Evolutionary conservation across 1,140 invertebrate genomes (phyloP).

Genomic region (Caerostris extrusa): DNA sequence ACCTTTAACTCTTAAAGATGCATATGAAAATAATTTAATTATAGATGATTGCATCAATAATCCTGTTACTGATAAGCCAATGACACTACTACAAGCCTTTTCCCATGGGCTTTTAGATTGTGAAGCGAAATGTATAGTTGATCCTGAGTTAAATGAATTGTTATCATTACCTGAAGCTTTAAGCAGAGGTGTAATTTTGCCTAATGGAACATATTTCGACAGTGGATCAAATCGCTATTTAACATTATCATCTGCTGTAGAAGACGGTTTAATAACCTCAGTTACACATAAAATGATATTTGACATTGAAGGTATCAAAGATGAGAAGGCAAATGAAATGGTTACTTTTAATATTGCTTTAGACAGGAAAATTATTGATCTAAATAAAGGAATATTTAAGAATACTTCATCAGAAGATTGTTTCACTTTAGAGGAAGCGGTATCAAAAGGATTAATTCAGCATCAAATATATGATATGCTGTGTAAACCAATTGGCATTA

Average conservation of each 20-base stretch:
- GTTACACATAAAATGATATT: conserved; percentile 93
- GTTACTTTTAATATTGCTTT: conserved; percentile 93
- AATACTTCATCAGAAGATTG: conserved; percentile 89
- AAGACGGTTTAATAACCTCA: conserved; percentile 92
- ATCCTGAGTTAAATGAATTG: conserved; percentile 88
- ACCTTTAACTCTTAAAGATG: conserved; percentile 94
- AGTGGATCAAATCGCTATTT: conserved; percentile 87
- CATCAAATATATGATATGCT: conserved; percentile 92
- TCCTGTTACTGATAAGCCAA: conserved; percentile 87
- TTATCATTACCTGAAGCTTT: conserved; percentile 92
- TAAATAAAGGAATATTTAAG: conserved; percentile 87
- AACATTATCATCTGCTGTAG: conserved; percentile 89
- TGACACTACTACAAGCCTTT: conserved; percentile 92
- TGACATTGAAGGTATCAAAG: conserved; percentile 94
- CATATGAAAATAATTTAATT: conserved; percentile 89
- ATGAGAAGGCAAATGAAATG: conserved; percentile 90
- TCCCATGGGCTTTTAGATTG: conserved; percentile 92
- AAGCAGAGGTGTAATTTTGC: conserved; percentile 88
- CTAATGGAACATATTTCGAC: conserved; percentile 88
- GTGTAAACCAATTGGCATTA: conserved; percentile 90
- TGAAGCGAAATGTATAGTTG: conserved; percentile 92
- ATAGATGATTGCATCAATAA: conserved; percentile 91
- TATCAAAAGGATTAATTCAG: conserved; percentile 82
- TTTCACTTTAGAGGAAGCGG: conserved; percentile 86
- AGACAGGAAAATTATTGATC: conserved; percentile 89